Percentiles rank a stretch among this genome's conserved stretches.
Conservation (phyloP, 2,113 vertebrate genomes). For the Thinocorus orbignyianus region DNA sequence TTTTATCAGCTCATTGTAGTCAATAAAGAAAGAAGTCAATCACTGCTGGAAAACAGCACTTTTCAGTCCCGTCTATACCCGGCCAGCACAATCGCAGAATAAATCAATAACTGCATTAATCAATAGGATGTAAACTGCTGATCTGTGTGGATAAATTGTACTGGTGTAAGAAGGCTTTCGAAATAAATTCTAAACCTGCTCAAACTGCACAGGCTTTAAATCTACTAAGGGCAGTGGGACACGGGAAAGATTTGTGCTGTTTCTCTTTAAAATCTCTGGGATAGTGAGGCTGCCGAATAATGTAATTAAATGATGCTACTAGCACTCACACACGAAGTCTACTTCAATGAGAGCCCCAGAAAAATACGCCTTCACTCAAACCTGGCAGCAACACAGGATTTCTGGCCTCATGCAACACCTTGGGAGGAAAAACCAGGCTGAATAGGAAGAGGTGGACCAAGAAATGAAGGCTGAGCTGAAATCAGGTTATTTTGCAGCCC, state of each 20-base stretch:
- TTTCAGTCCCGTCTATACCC: conserved; percentile 10
- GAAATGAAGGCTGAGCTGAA: not conserved
- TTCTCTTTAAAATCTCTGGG: conserved; percentile 18
- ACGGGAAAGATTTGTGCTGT: not conserved
- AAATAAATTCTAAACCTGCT: conserved; percentile 57
- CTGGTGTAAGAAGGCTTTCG: conserved; percentile 26
- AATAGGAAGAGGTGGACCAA: not conserved
- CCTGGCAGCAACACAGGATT: not conserved
- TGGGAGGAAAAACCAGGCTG: not conserved
- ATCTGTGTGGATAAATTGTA: conserved; percentile 65
- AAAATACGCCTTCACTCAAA: not conserved
- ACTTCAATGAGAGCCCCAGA: not conserved
- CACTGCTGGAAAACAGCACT: conserved; percentile 44
- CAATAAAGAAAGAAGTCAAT: conserved; percentile 74
- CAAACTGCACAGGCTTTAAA: conserved; percentile 41
- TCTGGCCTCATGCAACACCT: not conserved
- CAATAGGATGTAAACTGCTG: conserved; percentile 70
- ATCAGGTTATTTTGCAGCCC: not conserved
- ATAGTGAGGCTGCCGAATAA: not conserved
- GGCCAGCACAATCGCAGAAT: conserved; percentile 32
- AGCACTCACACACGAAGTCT: not conserved
- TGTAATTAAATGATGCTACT: not conserved
- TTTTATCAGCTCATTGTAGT: conserved; percentile 71
- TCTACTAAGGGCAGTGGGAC: conserved; percentile 25
- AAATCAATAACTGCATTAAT: conserved; percentile 64